Conservation (phyloP, 2,888 invertebrate species). For the Trachelus iudaicus region DNA sequence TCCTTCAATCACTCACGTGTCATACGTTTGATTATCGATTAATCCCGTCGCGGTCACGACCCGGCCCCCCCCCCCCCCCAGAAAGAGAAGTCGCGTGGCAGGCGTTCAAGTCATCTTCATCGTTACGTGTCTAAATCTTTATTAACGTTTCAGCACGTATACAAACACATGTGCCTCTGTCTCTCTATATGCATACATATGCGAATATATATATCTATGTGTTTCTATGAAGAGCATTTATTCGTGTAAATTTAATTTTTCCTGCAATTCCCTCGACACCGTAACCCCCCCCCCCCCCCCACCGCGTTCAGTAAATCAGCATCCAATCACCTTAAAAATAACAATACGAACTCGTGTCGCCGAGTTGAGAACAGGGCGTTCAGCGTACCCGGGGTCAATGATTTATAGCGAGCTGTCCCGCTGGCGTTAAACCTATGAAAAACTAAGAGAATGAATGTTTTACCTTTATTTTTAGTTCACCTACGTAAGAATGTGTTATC, state of each 20-base stretch:
- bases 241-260: not conserved
- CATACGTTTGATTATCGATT: not conserved
- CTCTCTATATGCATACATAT: not conserved
- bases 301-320: not conserved
- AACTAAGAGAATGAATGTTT: constrained; percentile 60
- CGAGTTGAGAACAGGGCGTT: constrained; percentile 59
- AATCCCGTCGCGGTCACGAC: not conserved
- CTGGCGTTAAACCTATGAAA: constrained; percentile 58
- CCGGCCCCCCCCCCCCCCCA: not conserved
- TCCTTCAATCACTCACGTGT: not conserved
- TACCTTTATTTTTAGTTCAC: constrained; percentile 19
- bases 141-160: not conserved
- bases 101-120: constrained; percentile 44
- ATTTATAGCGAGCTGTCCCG: constrained; percentile 53
- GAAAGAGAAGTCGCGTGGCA: constrained; percentile 40
- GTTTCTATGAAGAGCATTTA: not conserved
- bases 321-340: not conserved
- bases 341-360: constrained; percentile 8
- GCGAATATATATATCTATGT: not conserved
- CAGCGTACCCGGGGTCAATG: constrained; percentile 55
- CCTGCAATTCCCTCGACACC: not conserved
- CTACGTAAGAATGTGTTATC: constrained; percentile 32
- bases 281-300: too few relatives aligned
- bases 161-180: not conserved
- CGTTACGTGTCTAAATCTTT: constrained; percentile 14